Evolutionary conservation across 2,888 invertebrate genomes (phyloP), one percentile per base, ranked within the genome.

Genomic region (Drosophila meridiana): DNA sequence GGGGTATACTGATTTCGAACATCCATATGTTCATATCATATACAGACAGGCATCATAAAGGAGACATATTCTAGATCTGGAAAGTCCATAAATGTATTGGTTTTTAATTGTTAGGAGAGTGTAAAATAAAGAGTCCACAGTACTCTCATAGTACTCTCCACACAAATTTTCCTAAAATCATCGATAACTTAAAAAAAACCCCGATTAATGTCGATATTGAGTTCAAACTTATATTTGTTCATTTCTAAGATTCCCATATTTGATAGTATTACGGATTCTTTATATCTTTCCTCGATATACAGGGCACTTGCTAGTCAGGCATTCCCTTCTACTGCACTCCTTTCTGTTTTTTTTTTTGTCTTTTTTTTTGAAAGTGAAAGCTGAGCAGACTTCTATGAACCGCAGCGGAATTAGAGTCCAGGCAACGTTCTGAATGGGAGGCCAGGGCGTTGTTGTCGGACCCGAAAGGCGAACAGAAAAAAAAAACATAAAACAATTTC

Each of bases 401-500:
- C 67, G 72, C 72, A 74, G 57, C 64, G 60, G 73, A 78, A 74
- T 80, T 64, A 73, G 45, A 30, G 58, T 20, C 45, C 43, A 45
- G 45, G n/a, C 34, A 50, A 32, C 59, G 32, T 14, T 4, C 8
- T 11, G 13, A 32, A 53, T 38, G 36, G 32, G 2, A 32, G 53
- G 63, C 59, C 67, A 67, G 13, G 13, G 20, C 3, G 11, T 59
- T 58, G 52, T 55, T 64, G 69, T 52, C 32, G 52, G 32, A 55
- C 34, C n/a, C n/a, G 42, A 72, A 74, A 68, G 73, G 58, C 42
- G 42, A 56, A 47, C 47, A 32, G 26, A 11, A 14, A 40, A 5
- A 26, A 26, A 69, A 70, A 68, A 55, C 62, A 48, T 52, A 82
- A 82, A 79, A 73, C 81, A 80, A 78, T 83, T 82, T 88, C 30